Conservation (phyloP, 2,113 vertebrate species). For the Ahaetulla prasina region DNA sequence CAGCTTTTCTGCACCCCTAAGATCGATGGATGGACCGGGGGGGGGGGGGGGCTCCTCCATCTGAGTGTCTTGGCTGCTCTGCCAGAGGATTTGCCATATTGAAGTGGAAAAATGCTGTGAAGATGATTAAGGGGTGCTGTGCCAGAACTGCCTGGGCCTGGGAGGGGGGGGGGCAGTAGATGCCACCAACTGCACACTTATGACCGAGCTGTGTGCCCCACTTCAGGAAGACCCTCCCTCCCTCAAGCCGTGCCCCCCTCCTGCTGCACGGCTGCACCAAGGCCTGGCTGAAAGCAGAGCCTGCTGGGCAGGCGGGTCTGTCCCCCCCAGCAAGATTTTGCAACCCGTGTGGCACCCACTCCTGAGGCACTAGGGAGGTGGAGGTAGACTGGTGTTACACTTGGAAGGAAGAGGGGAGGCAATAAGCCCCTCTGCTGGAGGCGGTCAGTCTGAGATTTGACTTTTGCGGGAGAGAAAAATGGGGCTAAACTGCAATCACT, state of each 20-base stretch:
- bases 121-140: conserved; percentile 1
- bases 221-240: rapidly evolving
- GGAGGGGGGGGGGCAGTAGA: not conserved
- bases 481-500: too few species aligned
- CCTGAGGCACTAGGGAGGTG: conserved; percentile 65
- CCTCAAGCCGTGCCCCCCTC: not conserved
- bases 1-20: not conserved
- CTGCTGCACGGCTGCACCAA: not conserved
- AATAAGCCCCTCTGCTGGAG: conserved; percentile 70
- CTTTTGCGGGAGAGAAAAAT: conserved; percentile 40
- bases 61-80: not conserved
- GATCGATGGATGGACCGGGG: not conserved
- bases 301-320: not conserved
- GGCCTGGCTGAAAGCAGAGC: not conserved
- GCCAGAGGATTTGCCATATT: not conserved
- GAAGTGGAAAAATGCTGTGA: conserved; percentile 19
- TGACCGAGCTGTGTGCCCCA: conserved; percentile 3
- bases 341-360: conserved; percentile 66
- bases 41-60: not conserved
- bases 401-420: conserved; percentile 55
- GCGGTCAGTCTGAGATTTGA: conserved; percentile 49
- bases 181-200: not conserved
- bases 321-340: conserved; percentile 69
- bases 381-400: too few species aligned
- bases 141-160: not conserved